Percentiles rank a stretch among this genome's conserved stretches.
Conservation (phyloP, 2,888 invertebrate species). For the Muschampia plurimacula region DNA sequence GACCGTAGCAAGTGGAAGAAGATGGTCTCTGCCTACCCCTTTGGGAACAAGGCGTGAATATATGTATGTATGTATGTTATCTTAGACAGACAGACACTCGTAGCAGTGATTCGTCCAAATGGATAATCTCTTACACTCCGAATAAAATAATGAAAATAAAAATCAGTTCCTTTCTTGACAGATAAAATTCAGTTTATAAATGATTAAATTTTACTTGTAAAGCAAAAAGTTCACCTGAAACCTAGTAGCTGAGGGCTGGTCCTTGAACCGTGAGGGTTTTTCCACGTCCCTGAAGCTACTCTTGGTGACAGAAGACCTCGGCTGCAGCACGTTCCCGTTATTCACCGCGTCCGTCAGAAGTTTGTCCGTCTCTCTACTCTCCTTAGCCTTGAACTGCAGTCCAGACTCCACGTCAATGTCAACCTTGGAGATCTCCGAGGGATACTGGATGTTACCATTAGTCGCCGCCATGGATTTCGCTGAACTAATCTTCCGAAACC, state of each 20-base stretch:
- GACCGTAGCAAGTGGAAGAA: too few relatives aligned
- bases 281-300: constrained; percentile 88
- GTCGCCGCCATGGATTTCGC: constrained; percentile 84
- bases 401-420: constrained; percentile 72
- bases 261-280: constrained; percentile 87
- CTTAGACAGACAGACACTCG: too few relatives aligned
- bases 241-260: constrained; percentile 86
- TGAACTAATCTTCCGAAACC: constrained; percentile 82
- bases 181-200: too few relatives aligned
- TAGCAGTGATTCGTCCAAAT: too few relatives aligned
- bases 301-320: constrained; percentile 75
- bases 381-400: constrained; percentile 67
- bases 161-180: too few relatives aligned
- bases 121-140: too few relatives aligned
- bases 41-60: too few relatives aligned
- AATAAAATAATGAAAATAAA: too few relatives aligned
- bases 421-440: constrained; percentile 62
- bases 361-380: constrained; percentile 65
- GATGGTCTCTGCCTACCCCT: too few relatives aligned
- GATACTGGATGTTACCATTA: constrained; percentile 79
- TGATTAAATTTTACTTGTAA: too few relatives aligned
- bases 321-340: constrained; percentile 56
- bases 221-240: constrained; percentile 79
- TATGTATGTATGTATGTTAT: too few relatives aligned
- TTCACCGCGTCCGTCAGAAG: constrained; percentile 57